phyloP scores from a whole-genome alignment of 2,797 vertebrate species.

The Bryconaethiops microstoma region DNA sequence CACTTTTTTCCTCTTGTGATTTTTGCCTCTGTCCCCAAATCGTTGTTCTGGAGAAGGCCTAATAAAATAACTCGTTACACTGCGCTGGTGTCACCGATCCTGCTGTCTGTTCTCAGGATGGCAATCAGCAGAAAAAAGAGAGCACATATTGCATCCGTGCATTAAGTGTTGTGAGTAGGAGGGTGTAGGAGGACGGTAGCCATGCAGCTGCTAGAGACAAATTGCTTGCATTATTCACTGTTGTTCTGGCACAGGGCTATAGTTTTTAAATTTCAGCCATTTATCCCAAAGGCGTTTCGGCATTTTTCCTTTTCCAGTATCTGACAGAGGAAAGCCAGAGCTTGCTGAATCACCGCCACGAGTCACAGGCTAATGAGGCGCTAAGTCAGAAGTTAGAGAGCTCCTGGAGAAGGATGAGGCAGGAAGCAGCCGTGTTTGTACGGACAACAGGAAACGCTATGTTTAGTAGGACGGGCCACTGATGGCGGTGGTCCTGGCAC shows the following conservation, averaged over 20 bases:
- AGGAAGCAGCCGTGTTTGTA: slow-evolving; percentile 61
- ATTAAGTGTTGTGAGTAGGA: background rate
- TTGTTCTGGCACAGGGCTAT: background rate
- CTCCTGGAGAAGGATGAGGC: slow-evolving; percentile 52
- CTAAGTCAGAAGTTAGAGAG: background rate
- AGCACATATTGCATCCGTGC: background rate
- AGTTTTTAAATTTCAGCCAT: background rate
- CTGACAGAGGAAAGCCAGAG: background rate
- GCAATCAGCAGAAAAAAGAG: no score
- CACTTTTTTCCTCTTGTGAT: no score
- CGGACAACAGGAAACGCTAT: slow-evolving; percentile 74
- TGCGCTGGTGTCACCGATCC: no score
- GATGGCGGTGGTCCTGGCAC: slow-evolving; percentile 58
- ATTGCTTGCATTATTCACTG: background rate
- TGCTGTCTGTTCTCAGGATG: no score
- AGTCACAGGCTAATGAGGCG: slow-evolving; percentile 3
- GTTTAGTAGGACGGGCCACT: slow-evolving; percentile 70
- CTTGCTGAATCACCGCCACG: background rate
- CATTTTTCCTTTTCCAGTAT: background rate
- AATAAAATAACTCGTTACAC: no score
- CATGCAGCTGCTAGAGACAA: no score
- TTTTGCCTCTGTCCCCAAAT: no score
- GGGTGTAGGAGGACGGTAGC: background rate
- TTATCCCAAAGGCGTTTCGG: background rate
- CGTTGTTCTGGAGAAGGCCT: no score